Percentiles rank a stretch among this genome's conserved stretches.
phyloP scores from a whole-genome alignment of 1,140 invertebrate genomes.

The Zaprionus capensis region DNA sequence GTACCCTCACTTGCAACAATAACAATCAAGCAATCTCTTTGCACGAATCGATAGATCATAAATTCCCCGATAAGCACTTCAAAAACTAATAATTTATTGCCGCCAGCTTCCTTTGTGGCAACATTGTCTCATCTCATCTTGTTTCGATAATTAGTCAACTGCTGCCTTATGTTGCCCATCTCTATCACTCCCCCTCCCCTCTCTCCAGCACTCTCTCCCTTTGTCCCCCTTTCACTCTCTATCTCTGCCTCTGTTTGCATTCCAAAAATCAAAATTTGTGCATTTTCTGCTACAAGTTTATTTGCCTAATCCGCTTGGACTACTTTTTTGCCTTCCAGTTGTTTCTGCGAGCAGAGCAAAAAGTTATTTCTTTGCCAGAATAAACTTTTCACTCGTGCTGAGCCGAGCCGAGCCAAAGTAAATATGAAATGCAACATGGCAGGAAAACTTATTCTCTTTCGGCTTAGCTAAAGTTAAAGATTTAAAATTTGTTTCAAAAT shows the following conservation, averaged over 20 bases:
- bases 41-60: constrained; percentile 75
- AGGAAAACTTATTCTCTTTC: neutral
- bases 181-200: neutral
- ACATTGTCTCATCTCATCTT: constrained; percentile 27
- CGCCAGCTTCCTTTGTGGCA: constrained; percentile 56
- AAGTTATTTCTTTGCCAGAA: constrained; percentile 1
- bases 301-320: constrained; percentile 3
- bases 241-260: neutral
- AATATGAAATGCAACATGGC: constrained; percentile 1
- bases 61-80: constrained; percentile 65
- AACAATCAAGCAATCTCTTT: constrained; percentile 10
- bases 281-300: constrained; percentile 3
- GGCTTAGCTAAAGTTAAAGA: neutral
- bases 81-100: constrained; percentile 73
- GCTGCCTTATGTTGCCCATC: neutral
- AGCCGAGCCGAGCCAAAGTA: neutral
- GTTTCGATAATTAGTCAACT: constrained; percentile 3
- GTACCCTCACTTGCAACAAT: constrained; percentile 1
- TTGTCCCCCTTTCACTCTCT: neutral
- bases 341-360: neutral
- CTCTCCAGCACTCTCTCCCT: neutral
- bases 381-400: neutral
- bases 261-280: neutral
- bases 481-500: neutral
- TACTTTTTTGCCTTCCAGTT: constrained; percentile 6